Conservation (phyloP, 2,113 vertebrate genomes). For the Campylomormyrus tamandua region DNA sequence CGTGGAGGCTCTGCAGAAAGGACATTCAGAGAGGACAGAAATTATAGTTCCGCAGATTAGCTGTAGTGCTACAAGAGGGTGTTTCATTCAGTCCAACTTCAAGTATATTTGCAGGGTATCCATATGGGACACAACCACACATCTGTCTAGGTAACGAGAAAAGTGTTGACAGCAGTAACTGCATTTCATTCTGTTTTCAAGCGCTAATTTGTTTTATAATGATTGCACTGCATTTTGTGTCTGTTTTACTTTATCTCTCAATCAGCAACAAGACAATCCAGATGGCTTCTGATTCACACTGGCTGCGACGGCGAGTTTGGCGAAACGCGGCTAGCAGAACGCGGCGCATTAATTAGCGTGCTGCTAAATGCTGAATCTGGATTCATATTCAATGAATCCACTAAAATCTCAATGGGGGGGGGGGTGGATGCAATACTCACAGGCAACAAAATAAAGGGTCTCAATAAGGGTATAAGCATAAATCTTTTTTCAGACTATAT, state of each 20-base stretch:
- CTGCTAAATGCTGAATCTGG: background rate
- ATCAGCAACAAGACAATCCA: conserved; percentile 21
- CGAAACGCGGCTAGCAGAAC: conserved; percentile 20
- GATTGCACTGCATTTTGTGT: background rate
- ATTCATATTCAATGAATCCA: background rate
- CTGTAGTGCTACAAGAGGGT: background rate
- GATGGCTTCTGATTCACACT: conserved; percentile 29
- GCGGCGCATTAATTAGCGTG: background rate
- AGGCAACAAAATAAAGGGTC: too few relatives aligned
- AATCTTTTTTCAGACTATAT: background rate
- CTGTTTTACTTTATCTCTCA: conserved; percentile 3
- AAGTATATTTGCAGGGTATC: background rate
- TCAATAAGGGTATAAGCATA: background rate
- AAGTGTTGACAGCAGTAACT: background rate
- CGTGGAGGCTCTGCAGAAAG: conserved; percentile 78
- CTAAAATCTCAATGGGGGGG: background rate
- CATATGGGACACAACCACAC: background rate
- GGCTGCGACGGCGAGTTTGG: background rate
- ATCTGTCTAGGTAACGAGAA: background rate
- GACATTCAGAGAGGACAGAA: conserved; percentile 18
- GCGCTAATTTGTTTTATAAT: background rate
- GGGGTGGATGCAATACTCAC: background rate
- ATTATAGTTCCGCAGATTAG: background rate
- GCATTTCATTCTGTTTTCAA: background rate
- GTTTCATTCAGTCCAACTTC: background rate